Percentiles rank a stretch among this genome's conserved stretches.
phyloP scores from a whole-genome alignment of 2,888 invertebrate species.

The Electrophaes corylata region DNA sequence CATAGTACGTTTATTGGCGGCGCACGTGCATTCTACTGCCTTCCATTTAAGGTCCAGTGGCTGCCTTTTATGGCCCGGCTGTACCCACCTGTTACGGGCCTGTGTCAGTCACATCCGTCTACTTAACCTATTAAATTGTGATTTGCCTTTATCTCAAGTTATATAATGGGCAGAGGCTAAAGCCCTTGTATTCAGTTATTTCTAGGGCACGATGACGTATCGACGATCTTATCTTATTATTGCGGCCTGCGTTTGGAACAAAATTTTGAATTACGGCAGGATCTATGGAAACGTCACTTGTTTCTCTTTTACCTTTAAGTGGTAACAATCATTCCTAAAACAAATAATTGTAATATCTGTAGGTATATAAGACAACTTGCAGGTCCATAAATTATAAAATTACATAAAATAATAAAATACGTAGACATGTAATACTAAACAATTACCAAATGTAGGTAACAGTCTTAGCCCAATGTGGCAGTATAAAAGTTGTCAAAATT shows the following conservation, averaged over 20 bases:
- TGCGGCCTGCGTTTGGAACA: not conserved
- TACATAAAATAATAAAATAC: too few relatives aligned
- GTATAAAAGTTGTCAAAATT: too few relatives aligned
- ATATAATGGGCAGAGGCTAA: slow-evolving; percentile 19
- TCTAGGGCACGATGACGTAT: not conserved
- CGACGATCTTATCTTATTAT: not conserved
- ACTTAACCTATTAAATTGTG: slow-evolving; percentile 59
- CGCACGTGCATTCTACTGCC: slow-evolving; percentile 68
- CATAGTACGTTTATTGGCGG: slow-evolving; percentile 46
- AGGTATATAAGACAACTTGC: too few relatives aligned
- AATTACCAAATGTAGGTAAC: too few relatives aligned
- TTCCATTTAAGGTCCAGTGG: slow-evolving; percentile 65
- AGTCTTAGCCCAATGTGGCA: too few relatives aligned
- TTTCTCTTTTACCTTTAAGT: too few relatives aligned
- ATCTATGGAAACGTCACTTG: not conserved
- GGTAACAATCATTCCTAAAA: too few relatives aligned
- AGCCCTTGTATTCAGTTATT: not conserved
- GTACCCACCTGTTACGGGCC: slow-evolving; percentile 56
- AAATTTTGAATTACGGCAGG: not conserved
- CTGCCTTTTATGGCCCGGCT: slow-evolving; percentile 63
- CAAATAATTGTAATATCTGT: too few relatives aligned
- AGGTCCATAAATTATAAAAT: too few relatives aligned
- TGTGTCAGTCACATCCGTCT: slow-evolving; percentile 57
- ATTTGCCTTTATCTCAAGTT: slow-evolving; percentile 43
- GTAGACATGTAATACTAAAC: too few relatives aligned